Base-by-base conservation (phyloP, 2,113 vertebrate genomes). In the Coptodon bakossiorum region DNA sequence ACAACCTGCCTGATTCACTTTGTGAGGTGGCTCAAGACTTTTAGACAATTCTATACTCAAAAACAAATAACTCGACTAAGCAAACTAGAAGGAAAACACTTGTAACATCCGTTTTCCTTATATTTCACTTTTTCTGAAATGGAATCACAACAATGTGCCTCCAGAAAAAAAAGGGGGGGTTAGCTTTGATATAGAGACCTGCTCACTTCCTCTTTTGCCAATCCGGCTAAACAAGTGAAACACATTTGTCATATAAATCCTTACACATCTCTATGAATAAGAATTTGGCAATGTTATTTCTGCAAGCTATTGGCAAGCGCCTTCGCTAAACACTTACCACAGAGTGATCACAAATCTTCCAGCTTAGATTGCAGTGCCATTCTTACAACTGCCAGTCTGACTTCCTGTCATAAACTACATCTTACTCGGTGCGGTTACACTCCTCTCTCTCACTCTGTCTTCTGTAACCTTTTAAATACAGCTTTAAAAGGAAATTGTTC, bases 221-320 rank as follows among this genome's bases (percentile, higher is more conserved):
- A 80, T 89, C 83, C 90, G 88, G 84, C 90, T 93, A 84, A 94
- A 90, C 86, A 92, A 82, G 80, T 92, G 88, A 92, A 95, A 93
- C 88, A 91, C 90, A 89, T 87, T 81, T 90, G 78, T 85, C 63
- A 87, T 84, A 92, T 93, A 91, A 92, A 92, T 88, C 79, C 81
- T 61, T 66, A 54, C 81, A 68, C 43, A 84, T 88, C 87, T 68
- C 85, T 78, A 84, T 86, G 90, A 93, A 94, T 92, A 91, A 85
- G 86, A 92, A 79, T 86, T 94, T 91, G 92, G 82, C 90, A 86
- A 73, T 87, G 84, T 93, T 78, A 52, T 78, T 78, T 52, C 73
- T 78, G 27, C 73, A 78, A 34, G 45, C 73, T 93, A 88, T 90
- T 90, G 86, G 88, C 86, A 86, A 91, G 83, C 78, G 88, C 84